These are phyloP conservation scores for Calephelis nemesis DNA, from an alignment of 1,140 invertebrate species.

Conservation along the genomic window DNA sequence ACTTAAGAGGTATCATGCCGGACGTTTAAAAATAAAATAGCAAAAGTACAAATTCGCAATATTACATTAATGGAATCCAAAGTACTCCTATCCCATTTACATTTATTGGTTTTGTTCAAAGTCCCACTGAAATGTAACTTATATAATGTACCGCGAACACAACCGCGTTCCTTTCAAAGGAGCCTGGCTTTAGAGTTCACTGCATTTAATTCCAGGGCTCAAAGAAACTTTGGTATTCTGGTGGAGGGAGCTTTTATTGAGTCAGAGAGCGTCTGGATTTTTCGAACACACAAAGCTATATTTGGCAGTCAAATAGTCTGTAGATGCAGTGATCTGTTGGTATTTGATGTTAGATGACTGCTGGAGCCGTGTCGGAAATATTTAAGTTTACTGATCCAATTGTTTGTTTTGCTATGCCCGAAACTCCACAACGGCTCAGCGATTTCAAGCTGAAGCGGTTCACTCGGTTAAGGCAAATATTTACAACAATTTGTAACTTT, in stretches of 20 bases:
- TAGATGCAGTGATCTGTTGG: conserved; percentile 11
- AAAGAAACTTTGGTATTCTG: conserved; percentile 12
- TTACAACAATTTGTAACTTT: conserved; percentile 11
- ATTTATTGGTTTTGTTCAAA: conserved; percentile 15
- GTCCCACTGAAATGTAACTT: conserved; percentile 13
- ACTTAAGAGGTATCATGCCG: too few relatives aligned
- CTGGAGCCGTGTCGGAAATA: conserved; percentile 1
- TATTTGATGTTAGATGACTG: conserved; percentile 12
- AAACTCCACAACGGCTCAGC: conserved; percentile 11
- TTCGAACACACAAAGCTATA: conserved; percentile 15
- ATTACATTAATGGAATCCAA: conserved; percentile 15
- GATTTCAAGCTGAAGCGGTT: conserved; percentile 11
- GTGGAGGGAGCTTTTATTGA: conserved; percentile 12
- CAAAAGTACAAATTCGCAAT: conserved; percentile 1
- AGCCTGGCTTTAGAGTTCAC: conserved; percentile 5
- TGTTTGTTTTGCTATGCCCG: conserved; percentile 14
- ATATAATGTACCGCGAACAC: conserved; percentile 9
- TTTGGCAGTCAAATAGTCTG: conserved; percentile 16
- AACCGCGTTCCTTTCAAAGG: conserved; percentile 11
- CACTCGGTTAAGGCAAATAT: conserved; percentile 9
- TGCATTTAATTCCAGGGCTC: conserved; percentile 11
- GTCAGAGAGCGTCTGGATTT: conserved; percentile 9
- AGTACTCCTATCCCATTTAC: conserved; percentile 1
- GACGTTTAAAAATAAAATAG: background rate
- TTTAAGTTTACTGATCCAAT: conserved; percentile 18